phyloP scores from a whole-genome alignment of 2,113 vertebrate species.

The Xyrauchen texanus region DNA sequence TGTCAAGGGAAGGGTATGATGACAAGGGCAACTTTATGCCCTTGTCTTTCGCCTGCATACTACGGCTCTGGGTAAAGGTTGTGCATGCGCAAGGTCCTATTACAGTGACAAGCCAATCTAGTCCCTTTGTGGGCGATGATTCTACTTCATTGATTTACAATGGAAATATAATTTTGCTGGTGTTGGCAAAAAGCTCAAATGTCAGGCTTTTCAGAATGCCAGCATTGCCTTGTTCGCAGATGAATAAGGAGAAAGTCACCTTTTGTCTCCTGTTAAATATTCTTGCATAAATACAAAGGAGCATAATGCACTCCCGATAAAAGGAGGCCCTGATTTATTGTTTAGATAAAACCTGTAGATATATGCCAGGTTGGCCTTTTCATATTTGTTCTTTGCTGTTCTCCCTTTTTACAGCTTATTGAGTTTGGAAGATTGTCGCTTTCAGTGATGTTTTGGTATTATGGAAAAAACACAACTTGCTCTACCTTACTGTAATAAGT shows the following conservation, averaged over 20 bases:
- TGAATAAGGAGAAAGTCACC: conserved; percentile 93
- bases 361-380: conserved; percentile 68
- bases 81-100: conserved; percentile 84
- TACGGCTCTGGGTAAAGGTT: conserved; percentile 82
- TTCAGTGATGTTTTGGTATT: conserved; percentile 20
- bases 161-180: conserved; percentile 90
- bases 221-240: conserved; percentile 89
- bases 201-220: conserved; percentile 94
- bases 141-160: conserved; percentile 93
- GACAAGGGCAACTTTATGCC: conserved; percentile 57
- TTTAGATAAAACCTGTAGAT: conserved; percentile 87
- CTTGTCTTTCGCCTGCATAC: conserved; percentile 44
- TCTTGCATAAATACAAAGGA: conserved; percentile 89
- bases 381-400: conserved; percentile 44
- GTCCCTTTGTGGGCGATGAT: conserved; percentile 88
- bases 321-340: conserved; percentile 77
- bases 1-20: conserved; percentile 57
- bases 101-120: conserved; percentile 88
- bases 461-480: not conserved
- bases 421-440: conserved; percentile 28
- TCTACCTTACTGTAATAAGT: no score
- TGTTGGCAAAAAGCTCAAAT: conserved; percentile 94
- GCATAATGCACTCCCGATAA: conserved; percentile 78
- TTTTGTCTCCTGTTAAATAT: conserved; percentile 94
- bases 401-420: conserved; percentile 35